phyloP scores from a whole-genome alignment of 1,140 invertebrate species.

The Zaprionus ornatus region DNA sequence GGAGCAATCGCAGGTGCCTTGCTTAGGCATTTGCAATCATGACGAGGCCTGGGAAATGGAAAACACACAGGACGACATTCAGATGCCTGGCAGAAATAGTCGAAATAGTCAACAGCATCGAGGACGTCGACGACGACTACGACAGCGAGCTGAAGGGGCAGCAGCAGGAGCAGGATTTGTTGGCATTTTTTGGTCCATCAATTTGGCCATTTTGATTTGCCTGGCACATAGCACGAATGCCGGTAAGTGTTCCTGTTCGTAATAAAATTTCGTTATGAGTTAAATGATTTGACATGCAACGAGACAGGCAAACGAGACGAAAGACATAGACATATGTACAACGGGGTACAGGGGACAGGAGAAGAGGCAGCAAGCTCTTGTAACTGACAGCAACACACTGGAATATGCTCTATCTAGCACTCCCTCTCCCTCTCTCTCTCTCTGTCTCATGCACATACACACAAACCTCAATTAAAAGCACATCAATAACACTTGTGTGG shows the following conservation, averaged over 20 bases:
- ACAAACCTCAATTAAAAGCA: constrained; percentile 80
- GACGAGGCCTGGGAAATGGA: constrained; percentile 14
- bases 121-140: constrained; percentile 46
- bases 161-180: constrained; percentile 14
- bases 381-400: constrained; percentile 50
- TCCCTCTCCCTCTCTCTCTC: background rate
- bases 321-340: constrained; percentile 12
- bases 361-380: constrained; percentile 10
- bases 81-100: constrained; percentile 68
- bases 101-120: constrained; percentile 68
- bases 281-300: constrained; percentile 66
- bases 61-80: constrained; percentile 45
- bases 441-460: constrained; percentile 7
- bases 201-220: constrained; percentile 67
- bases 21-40: constrained; percentile 39
- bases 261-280: constrained; percentile 76
- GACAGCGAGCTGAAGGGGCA: background rate
- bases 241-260: constrained; percentile 70
- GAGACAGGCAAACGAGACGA: constrained; percentile 20
- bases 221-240: constrained; percentile 69
- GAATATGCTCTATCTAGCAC: constrained; percentile 13
- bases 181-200: constrained; percentile 55
- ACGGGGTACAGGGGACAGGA: background rate
- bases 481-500: constrained; percentile 67
- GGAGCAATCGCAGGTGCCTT: constrained; percentile 39